Percentiles rank a stretch among this genome's conserved stretches.
Evolutionary conservation across 2,888 invertebrate genomes (phyloP).

Genomic region (Epinotia bilunana): DNA sequence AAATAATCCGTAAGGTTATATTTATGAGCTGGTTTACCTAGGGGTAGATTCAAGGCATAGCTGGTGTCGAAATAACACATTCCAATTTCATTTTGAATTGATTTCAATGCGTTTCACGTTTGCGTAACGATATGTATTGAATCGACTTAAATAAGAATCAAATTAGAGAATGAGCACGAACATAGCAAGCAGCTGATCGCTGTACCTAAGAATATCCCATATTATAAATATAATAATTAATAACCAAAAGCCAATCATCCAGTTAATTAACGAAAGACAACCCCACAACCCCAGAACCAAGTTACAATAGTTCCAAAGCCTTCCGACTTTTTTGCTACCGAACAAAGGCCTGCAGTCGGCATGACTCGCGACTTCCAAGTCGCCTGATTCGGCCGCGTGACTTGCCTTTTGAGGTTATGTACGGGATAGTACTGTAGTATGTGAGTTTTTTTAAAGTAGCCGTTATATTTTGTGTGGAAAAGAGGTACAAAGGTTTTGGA

Average conservation of each 20-base stretch:
- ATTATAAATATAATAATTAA: slow-evolving; percentile 9
- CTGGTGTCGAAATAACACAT: too few species aligned
- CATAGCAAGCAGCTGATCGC: background rate
- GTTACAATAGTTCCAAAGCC: slow-evolving; percentile 8
- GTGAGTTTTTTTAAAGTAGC: slow-evolving; percentile 36
- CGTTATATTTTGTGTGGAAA: slow-evolving; percentile 22
- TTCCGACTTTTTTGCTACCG: slow-evolving; percentile 43
- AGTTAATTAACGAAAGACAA: slow-evolving; percentile 33
- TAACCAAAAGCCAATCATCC: slow-evolving; percentile 9
- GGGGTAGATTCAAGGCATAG: too few species aligned
- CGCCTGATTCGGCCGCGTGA: slow-evolving; percentile 41
- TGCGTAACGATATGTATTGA: background rate
- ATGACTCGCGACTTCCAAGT: slow-evolving; percentile 34
- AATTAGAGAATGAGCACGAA: background rate
- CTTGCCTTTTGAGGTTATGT: slow-evolving; percentile 34
- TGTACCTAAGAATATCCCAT: background rate
- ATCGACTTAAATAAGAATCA: background rate
- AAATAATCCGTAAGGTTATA: too few species aligned
- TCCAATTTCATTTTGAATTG: too few species aligned
- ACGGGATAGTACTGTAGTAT: slow-evolving; percentile 5
- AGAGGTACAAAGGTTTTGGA: background rate
- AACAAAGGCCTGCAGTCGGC: slow-evolving; percentile 23
- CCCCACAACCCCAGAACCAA: slow-evolving; percentile 25
- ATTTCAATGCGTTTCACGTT: too few species aligned
- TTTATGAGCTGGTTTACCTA: too few species aligned